Evolutionary conservation across 2,888 invertebrate genomes (phyloP), one percentile per base, ranked within the genome.

Genomic region (Leucania comma): DNA sequence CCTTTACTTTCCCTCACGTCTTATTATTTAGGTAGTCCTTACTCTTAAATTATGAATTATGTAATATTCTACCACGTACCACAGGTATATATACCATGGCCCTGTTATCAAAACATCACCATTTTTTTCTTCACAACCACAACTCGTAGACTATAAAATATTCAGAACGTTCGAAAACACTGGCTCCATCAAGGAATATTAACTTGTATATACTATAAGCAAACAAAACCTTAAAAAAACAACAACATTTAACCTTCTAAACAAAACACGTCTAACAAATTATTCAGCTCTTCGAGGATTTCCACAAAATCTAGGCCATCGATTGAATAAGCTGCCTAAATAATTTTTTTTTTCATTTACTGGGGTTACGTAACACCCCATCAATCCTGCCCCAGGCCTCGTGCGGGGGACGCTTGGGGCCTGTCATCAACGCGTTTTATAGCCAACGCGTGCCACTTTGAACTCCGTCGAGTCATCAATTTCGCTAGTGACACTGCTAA

Each of bases 391-490:
- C 54, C 42, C 26, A 24, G 12, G 17, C 35, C 20, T 51, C 24
- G 10, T 26, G 22, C 24, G 22, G 48, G 48, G 24, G 20, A 53
- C 22, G 50, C n/a, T 12, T 4, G 38, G n/a, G 22, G 51, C 9
- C 29, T 50, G 61, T 68, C 68, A 68, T 68, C 72, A 50, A 35
- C 22, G 48, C 14, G 48, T 71, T 75, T 75, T 46, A 72, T 65
- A 57, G 58, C 42, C 65, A 50, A 76, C 57, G 35, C 65, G 80
- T 68, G 64, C 12, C 69, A 51, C 35, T 67, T 58, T 56, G 56
- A 57, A 46, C 46, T 24, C 4, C 29, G 35, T 9, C 20, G 38
- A 65, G 54, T 80, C 75, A 80, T 70, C 53, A 60, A 66, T 79
- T 62, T 56, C 10, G n/a, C 20, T 63, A 26, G 38, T 63, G 69